phyloP scores from a whole-genome alignment of 2,888 invertebrate species.

The Chrysomela aeneicollis region DNA sequence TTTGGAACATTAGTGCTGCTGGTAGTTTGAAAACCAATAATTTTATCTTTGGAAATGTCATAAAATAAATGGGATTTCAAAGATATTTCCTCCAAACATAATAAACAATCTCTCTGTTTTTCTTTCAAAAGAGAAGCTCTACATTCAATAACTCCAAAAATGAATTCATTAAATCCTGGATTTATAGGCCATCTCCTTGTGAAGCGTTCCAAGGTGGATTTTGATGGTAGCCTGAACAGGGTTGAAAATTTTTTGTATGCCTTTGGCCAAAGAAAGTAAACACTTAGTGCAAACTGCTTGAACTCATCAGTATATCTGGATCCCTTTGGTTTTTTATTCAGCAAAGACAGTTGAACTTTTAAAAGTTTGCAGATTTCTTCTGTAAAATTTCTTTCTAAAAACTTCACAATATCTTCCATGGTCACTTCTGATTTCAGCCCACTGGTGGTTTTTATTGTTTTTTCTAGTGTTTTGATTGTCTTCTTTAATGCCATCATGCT shows the following conservation, averaged over 20 bases:
- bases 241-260: slow-evolving; percentile 34
- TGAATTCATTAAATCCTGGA: slow-evolving; percentile 1
- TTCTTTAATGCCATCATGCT: background rate
- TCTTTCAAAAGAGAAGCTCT: background rate
- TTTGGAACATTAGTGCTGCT: background rate
- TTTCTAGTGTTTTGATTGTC: background rate
- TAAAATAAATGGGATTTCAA: slow-evolving; percentile 5
- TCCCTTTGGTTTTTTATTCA: background rate
- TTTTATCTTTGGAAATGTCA: background rate
- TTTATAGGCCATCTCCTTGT: background rate
- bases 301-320: background rate
- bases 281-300: too few relatives aligned
- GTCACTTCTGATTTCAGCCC: background rate
- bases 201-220: slow-evolving; percentile 29
- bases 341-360: background rate
- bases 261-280: slow-evolving; percentile 29
- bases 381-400: background rate
- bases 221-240: slow-evolving; percentile 33
- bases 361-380: background rate
- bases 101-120: background rate
- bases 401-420: background rate
- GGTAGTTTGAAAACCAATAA: background rate
- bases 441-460: background rate
- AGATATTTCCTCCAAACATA: slow-evolving; percentile 36
- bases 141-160: background rate